Base-by-base conservation (phyloP, 1,140 invertebrate species). In the Drosophila parvula region DNA sequence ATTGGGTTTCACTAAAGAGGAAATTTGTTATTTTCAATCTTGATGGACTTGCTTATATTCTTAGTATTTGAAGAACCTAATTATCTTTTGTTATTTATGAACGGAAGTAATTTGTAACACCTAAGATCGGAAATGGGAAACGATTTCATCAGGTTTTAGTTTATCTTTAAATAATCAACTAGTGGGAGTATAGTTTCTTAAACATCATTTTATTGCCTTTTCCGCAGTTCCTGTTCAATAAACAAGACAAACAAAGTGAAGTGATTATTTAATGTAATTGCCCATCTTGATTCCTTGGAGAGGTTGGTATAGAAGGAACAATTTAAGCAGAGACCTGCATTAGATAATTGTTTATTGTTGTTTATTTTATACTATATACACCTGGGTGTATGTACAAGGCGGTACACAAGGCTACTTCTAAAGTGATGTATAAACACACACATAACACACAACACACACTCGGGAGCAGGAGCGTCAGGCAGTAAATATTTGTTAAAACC, bases 401-500 rank as follows among this genome's bases (percentile, higher is more conserved):
- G 22, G 22, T 47, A 47, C 34, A 67, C 38, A 32, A 53, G 65
- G 65, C 38, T 53, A 30, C 34, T 27, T 27, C 65, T 12, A 67
- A 69, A 69, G 40, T 44, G 38, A 62, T 64, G 32, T n/a, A 45
- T 60, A 64, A 62, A 62, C 57, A 62, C 30, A 53, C 50, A 16
- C 16, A 44, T 18, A 16, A 45, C 27, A 16, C 27, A 16, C 16
- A 44, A 44, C 43, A 45, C 27, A 16, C 27, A 32, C 45, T 7
- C 30, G 30, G 30, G 5, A 30, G 30, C 4, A n/a, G 4, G 14
- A 28, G 27, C 50, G 4, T 38, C 27, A 18, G 32, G 65, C 47
- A 69, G 65, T 67, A 69, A 69, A 69, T 69, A 69, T 69, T 69
- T 53, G 62, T 38, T 69, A 58, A 61, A 45, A 74, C 73, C 43